Conservation (phyloP, 2,797 vertebrate genomes). For the Balearica regulorum region DNA sequence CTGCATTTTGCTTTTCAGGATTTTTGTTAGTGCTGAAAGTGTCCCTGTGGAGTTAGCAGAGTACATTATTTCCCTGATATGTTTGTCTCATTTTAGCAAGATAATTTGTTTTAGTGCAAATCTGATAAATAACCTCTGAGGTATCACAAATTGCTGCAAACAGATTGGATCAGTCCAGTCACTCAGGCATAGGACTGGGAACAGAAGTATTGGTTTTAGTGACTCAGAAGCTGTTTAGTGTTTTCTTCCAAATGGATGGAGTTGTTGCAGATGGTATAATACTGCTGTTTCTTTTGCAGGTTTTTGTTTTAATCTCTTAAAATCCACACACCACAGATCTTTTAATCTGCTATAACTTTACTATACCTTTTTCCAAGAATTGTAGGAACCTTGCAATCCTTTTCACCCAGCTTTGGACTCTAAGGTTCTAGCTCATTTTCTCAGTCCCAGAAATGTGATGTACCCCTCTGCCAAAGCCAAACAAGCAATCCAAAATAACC, state of each 20-base stretch:
- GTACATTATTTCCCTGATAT: not conserved
- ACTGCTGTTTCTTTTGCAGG: not conserved
- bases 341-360: not conserved
- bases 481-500: not conserved
- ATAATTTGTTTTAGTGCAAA: not conserved
- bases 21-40: not conserved
- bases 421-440: not conserved
- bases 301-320: not conserved
- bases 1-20: not conserved
- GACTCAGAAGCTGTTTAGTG: not conserved
- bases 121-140: not conserved
- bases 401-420: not conserved
- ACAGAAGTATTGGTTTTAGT: not conserved
- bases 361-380: not conserved
- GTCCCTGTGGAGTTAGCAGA: not conserved
- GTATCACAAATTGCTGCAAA: not conserved
- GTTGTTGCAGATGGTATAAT: not conserved
- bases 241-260: not conserved
- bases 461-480: not conserved
- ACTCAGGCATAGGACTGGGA: not conserved
- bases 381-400: not conserved
- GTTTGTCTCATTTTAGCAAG: not conserved
- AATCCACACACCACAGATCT: not conserved
- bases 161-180: not conserved
- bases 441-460: not conserved